Base-by-base conservation (phyloP, 2,888 invertebrate genomes). In the Diplazon laetatorius region DNA sequence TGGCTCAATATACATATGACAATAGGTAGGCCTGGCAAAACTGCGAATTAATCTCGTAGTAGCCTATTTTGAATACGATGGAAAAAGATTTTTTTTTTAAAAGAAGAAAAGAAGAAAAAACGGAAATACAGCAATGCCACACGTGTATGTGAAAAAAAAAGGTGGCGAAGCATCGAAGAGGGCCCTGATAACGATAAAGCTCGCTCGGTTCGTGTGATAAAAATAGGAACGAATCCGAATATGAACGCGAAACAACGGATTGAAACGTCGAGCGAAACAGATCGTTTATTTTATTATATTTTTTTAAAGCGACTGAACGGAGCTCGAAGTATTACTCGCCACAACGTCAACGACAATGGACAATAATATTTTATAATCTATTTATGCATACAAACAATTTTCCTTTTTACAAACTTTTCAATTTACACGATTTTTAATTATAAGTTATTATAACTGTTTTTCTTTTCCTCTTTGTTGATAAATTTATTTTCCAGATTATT, bases 401-500 rank as follows among this genome's bases (percentile, higher is more conserved):
- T 83, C 52, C 82, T 84, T 82, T 73, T 82, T 72, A 66, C 63
- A 60, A 37, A 55, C 80, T 62, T 55, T 55, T 55, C 48, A 71
- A 52, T 83, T 75, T 85, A 82, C 80, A 82, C 80, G 71, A 78
- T 82, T 83, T n/a, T 76, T 84, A 86, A 84, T 85, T 85, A 59
- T 86, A 85, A 84, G 80, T 81, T 84, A 83, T 86, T 83, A 83
- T 84, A 82, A 77, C 80, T 59, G 12, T 16, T 9, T 44, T 39
- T 16, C 35, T 18, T n/a, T 57, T 65, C 37, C 78, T 80, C 85
- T 87, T 85, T 86, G 78, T 85, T 85, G 74, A 85, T 73, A 87
- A 82, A 85, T 87, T 85, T 87, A 86, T 86, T 85, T 84, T 85
- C 85, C 83, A 84, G 85, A 88, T 87, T 63, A 72, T 59, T 55